These are phyloP conservation scores for Diloba caeruleocephala DNA, from an alignment of 2,888 invertebrate genomes.

Conservation along the genomic window DNA sequence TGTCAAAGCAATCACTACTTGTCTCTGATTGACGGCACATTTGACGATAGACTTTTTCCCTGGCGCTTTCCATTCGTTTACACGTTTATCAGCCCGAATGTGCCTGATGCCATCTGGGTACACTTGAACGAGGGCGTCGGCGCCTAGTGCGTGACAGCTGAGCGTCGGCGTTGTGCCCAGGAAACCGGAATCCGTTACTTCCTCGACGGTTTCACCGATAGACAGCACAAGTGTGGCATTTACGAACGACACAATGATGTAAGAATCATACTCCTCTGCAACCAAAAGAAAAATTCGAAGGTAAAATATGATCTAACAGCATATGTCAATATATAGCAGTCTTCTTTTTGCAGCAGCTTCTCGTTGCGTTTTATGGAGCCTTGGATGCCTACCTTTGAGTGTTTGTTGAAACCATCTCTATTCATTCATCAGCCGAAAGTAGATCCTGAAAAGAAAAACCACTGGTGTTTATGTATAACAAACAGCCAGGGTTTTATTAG, in stretches of 20 bases:
- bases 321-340: slow-evolving; percentile 51
- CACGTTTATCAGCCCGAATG: slow-evolving; percentile 98
- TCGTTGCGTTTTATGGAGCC: slow-evolving; percentile 68
- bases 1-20: slow-evolving; percentile 99
- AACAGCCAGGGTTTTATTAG: slow-evolving; percentile 90
- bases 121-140: slow-evolving; percentile 99
- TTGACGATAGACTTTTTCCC: slow-evolving; percentile 99
- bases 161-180: slow-evolving; percentile 99
- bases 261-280: slow-evolving; percentile 99
- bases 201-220: slow-evolving; percentile 99
- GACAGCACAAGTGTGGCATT: slow-evolving; percentile 99
- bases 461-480: slow-evolving; percentile 96
- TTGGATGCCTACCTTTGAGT: slow-evolving; percentile 82
- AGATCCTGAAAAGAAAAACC: slow-evolving; percentile 95
- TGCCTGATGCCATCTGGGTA: slow-evolving; percentile 99
- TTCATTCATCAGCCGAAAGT: slow-evolving; percentile 81
- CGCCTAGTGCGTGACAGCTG: slow-evolving; percentile 99
- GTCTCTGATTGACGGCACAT: slow-evolving; percentile 99
- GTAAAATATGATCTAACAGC: slow-evolving; percentile 55
- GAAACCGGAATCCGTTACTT: slow-evolving; percentile 99
- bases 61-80: slow-evolving; percentile 99
- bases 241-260: slow-evolving; percentile 99
- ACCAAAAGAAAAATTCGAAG: slow-evolving; percentile 88
- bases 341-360: slow-evolving; percentile 69
- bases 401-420: slow-evolving; percentile 77